These are phyloP conservation scores for Pipistrellus pipistrellus DNA, from an alignment of 2,797 vertebrate species.

Conservation along the genomic window DNA sequence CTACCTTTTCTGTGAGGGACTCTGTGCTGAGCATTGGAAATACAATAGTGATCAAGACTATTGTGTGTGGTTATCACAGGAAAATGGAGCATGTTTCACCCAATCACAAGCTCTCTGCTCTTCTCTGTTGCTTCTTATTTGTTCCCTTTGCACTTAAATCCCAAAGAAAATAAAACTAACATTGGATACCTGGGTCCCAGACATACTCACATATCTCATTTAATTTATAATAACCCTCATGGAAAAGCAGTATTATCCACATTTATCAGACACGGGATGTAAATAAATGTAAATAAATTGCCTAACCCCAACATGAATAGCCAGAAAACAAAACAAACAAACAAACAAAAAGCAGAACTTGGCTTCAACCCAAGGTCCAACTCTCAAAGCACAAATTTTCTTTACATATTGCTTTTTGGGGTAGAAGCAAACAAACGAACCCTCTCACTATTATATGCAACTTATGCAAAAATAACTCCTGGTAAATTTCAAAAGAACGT, in stretches of 20 bases:
- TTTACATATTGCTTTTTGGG: neutral
- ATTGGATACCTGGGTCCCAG: neutral
- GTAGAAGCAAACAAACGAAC: neutral
- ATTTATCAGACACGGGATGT: neutral
- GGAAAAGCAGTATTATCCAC: neutral
- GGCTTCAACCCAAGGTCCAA: neutral
- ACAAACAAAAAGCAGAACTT: neutral
- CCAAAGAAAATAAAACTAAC: neutral
- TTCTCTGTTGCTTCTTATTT: neutral
- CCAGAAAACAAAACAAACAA: neutral
- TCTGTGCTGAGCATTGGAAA: neutral
- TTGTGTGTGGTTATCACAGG: neutral
- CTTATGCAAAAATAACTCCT: neutral
- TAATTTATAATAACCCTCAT: neutral
- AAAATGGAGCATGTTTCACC: neutral
- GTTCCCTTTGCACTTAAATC: conserved; percentile 30
- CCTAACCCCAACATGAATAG: neutral
- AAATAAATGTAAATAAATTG: neutral
- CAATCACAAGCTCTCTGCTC: neutral
- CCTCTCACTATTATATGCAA: neutral
- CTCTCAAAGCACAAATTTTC: neutral
- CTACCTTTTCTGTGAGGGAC: neutral
- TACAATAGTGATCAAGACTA: neutral
- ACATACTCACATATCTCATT: neutral
- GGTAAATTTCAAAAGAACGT: neutral